Base-by-base conservation (phyloP, 2,113 vertebrate genomes). In the Ceyx cyanopectus region DNA sequence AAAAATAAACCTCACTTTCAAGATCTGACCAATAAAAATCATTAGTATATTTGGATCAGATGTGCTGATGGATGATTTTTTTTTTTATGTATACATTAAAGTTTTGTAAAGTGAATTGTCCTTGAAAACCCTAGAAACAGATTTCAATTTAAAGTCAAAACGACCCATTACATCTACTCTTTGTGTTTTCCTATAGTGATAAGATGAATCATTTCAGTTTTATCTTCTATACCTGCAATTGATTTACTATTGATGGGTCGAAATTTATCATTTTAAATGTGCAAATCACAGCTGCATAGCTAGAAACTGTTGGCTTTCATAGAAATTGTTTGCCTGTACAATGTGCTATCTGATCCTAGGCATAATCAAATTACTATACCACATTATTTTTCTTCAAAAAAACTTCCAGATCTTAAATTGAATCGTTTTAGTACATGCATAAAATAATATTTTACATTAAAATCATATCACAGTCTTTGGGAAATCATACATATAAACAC, bases 1-100 rank as follows among this genome's bases (percentile, higher is more conserved):
- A 98, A 99, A 99, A 99, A 99, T 99, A 99, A 99, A 99, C 98
- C 97, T 97, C 98, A 97, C 97, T 98, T 98, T 98, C 98, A 99
- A 99, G 98, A 98, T 98, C 97, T 96, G 98, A 98, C 98, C 98
- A 98, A 98, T 99, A 98, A 99, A 99, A 99, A 98, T 97, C 98
- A 98, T 98, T 94, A 98, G 98, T 98, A 98, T 99, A 98, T 98
- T 98, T 96, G 97, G 97, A 97, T 98, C 98, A 97, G 96, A 98
- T 98, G 97, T 98, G 97, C 96, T 94, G 97, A 97, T 95, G 95
- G 97, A 97, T 98, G 98, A 97, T 98, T 98, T 98, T 94, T 94
- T 50, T 98, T 98, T 98, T 94, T 94, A 90, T 97, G 94, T 97
- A 95, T 96, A 97, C 75, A 73, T 91, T 95, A 96, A 98, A 95